Percentiles rank a stretch among this genome's conserved stretches.
Evolutionary conservation across 64 coral and sea anemone species (phyloP).

Genomic region (Astreopora myriophthalma): DNA sequence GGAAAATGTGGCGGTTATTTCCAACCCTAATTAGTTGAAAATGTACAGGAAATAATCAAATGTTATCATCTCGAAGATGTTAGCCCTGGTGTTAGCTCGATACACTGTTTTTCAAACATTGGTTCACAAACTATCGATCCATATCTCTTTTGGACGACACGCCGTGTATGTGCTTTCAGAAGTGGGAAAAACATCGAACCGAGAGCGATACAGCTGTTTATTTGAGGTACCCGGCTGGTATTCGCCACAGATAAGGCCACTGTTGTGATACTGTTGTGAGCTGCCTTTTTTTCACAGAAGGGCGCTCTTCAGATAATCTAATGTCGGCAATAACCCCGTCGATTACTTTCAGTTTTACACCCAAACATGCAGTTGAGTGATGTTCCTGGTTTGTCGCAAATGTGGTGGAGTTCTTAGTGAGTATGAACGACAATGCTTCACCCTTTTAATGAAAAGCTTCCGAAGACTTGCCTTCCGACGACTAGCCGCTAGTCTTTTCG

Average conservation of each 20-base stretch:
- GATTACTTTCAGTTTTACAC: not conserved
- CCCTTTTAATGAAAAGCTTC: not conserved
- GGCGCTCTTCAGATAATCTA: not conserved
- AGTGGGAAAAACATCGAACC: not conserved
- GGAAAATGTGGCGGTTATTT: not conserved
- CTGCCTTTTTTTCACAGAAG: not conserved
- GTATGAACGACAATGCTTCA: not conserved
- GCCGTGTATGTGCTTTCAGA: not conserved
- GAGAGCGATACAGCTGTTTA: constrained; percentile 21
- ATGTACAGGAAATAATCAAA: not conserved
- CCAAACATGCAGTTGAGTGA: not conserved
- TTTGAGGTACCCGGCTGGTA: not conserved
- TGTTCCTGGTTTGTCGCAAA: not conserved
- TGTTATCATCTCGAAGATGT: not conserved
- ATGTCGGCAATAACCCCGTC: not conserved
- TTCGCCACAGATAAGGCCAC: not conserved
- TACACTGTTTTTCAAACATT: not conserved
- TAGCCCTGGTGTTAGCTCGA: not conserved
- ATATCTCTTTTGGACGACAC: not conserved
- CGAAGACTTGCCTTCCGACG: too few relatives aligned
- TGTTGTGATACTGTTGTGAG: not conserved
- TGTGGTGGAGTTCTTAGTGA: not conserved
- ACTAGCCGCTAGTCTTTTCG: too few relatives aligned
- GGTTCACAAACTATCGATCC: not conserved
- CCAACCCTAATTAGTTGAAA: not conserved